These are phyloP conservation scores for Hemithea aestivaria DNA, from an alignment of 2,888 invertebrate genomes.

Conservation along the genomic window DNA sequence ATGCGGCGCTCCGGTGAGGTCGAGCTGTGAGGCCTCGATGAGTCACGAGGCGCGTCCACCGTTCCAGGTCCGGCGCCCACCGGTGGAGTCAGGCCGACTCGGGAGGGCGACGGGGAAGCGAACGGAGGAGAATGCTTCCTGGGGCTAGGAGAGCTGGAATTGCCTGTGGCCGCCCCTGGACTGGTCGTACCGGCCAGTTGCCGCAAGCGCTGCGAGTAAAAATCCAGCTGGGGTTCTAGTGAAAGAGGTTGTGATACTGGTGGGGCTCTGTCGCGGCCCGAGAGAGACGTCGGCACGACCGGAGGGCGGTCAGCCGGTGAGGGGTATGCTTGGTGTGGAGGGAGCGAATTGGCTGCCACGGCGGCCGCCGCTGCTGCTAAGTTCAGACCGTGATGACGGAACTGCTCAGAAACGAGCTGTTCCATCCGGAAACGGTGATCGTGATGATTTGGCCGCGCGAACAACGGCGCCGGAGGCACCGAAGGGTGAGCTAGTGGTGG, in stretches of 20 bases:
- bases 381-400: conserved; percentile 88
- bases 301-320: conserved; percentile 80
- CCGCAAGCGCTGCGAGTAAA: conserved; percentile 99
- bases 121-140: conserved; percentile 89
- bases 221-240: conserved; percentile 95
- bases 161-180: conserved; percentile 93
- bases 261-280: conserved; percentile 69
- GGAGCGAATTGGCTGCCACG: conserved; percentile 81
- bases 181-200: conserved; percentile 97
- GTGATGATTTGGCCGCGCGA: conserved; percentile 87
- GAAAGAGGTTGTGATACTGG: conserved; percentile 83
- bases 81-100: conserved; percentile 83
- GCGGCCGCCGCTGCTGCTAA: conserved; percentile 87
- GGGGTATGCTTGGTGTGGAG: conserved; percentile 81
- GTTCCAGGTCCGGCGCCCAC: conserved; percentile 82
- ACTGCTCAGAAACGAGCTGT: conserved; percentile 89
- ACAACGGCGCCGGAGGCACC: conserved; percentile 85
- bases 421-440: conserved; percentile 91
- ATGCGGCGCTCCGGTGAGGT: conserved; percentile 82
- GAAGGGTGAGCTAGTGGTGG: conserved; percentile 83
- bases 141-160: conserved; percentile 90
- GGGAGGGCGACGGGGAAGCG: conserved; percentile 89
- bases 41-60: conserved; percentile 79
- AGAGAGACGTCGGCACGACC: conserved; percentile 71
- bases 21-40: conserved; percentile 81